Conservation (phyloP, 1,140 invertebrate genomes). For the Hyphantria cunea region DNA sequence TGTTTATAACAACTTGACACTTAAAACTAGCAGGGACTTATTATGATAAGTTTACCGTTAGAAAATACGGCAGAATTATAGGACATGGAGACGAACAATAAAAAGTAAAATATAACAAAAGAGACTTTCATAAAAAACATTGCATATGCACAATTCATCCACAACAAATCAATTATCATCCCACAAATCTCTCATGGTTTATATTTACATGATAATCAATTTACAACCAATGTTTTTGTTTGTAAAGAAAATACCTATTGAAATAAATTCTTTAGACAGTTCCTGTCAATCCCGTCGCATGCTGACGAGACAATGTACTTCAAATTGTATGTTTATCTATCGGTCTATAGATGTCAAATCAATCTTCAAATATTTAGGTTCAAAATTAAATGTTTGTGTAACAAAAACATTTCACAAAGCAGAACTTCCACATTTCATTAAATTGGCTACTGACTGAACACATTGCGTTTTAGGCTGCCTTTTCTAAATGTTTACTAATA, state of each 20-base stretch:
- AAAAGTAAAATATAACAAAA: neutral
- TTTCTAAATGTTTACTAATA: too few species aligned
- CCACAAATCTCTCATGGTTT: neutral
- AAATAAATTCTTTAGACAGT: neutral
- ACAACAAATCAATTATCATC: neutral
- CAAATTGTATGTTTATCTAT: neutral
- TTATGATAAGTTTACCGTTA: too few species aligned
- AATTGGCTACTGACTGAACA: too few species aligned
- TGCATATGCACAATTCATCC: too few species aligned
- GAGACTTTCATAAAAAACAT: too few species aligned
- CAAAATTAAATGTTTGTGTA: neutral
- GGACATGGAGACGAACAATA: too few species aligned
- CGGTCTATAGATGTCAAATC: constrained; percentile 7
- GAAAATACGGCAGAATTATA: too few species aligned
- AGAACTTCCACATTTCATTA: neutral
- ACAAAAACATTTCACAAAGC: neutral
- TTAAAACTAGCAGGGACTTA: too few species aligned
- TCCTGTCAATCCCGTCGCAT: neutral
- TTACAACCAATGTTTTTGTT: constrained; percentile 1
- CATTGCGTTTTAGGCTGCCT: too few species aligned
- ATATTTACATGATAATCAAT: constrained; percentile 7
- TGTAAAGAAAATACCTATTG: neutral
- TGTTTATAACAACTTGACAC: too few species aligned
- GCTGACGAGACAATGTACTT: neutral
- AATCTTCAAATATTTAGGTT: neutral